A percentile compares a stretch with the other conserved stretches of the same genome.
Conservation (phyloP, 2,888 invertebrate species). For the Melieria omissa region DNA sequence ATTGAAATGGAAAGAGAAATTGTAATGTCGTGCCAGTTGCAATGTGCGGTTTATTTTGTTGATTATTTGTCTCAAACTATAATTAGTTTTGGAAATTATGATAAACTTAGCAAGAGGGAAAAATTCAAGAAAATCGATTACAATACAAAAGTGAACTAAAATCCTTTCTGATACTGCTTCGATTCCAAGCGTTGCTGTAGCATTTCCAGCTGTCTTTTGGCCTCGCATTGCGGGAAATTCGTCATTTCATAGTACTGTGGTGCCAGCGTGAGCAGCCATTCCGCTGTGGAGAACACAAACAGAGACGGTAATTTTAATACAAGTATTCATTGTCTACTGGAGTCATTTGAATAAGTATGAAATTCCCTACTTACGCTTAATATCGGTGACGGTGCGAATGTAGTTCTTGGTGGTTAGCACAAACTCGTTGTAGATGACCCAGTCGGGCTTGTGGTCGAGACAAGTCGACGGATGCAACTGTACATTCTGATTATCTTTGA, state of each 20-base stretch:
- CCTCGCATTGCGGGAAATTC: constrained; percentile 98
- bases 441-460: constrained; percentile 99
- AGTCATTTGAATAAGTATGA: neutral
- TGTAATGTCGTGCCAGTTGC: too few relatives aligned
- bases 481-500: constrained; percentile 99
- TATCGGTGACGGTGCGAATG: constrained; percentile 97
- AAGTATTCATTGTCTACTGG: neutral
- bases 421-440: constrained; percentile 99
- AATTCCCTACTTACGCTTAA: constrained; percentile 84
- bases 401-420: constrained; percentile 99
- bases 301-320: neutral
- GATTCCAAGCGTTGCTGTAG: constrained; percentile 88
- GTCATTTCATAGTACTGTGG: constrained; percentile 98
- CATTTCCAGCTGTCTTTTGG: constrained; percentile 89
- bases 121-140: too few relatives aligned
- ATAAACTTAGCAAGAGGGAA: too few relatives aligned
- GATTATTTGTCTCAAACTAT: too few relatives aligned
- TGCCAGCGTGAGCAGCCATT: constrained; percentile 94
- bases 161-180: constrained; percentile 88
- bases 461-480: constrained; percentile 99
- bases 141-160: constrained; percentile 68
- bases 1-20: too few relatives aligned
- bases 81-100: too few relatives aligned
- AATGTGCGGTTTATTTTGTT: too few relatives aligned
- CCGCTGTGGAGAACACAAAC: constrained; percentile 68